Conservation (phyloP, 2,797 vertebrate species). For the Coracias cyanogaster region DNA sequence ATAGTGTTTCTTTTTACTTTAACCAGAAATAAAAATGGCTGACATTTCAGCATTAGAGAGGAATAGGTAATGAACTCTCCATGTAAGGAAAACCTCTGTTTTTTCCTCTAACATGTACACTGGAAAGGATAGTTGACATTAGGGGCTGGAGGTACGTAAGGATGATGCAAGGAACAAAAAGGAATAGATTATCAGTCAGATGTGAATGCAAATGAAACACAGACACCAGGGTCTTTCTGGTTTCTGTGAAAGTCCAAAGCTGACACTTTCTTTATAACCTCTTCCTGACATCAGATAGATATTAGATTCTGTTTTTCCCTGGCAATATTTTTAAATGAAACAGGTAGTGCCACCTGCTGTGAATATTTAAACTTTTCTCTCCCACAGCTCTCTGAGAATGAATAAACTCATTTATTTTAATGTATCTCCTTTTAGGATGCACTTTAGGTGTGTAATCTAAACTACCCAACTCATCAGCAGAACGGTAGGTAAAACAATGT, state of each 20-base stretch:
- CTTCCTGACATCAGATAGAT: background rate
- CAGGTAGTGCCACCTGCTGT: slow-evolving; percentile 30
- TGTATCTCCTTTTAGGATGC: background rate
- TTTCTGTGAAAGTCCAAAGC: background rate
- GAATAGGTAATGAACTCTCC: background rate
- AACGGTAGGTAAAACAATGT: background rate
- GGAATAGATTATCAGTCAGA: background rate
- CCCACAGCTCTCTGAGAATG: background rate
- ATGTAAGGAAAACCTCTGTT: background rate
- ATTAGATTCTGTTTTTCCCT: background rate
- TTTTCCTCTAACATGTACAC: slow-evolving; percentile 20
- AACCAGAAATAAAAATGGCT: background rate
- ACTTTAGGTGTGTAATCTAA: slow-evolving; percentile 3
- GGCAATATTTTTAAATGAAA: slow-evolving; percentile 34
- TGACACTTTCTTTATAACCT: background rate
- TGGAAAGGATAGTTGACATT: slow-evolving; percentile 24
- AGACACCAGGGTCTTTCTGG: background rate
- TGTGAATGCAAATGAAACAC: slow-evolving; percentile 15
- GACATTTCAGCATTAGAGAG: background rate
- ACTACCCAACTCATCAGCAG: background rate
- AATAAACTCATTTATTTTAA: slow-evolving; percentile 52
- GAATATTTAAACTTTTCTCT: slow-evolving; percentile 25
- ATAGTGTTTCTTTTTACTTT: background rate
- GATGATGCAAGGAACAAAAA: background rate
- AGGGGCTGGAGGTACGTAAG: background rate